These are phyloP conservation scores for Orientallactaga bullata DNA, from an alignment of 2,113 vertebrate species.

Conservation along the genomic window DNA sequence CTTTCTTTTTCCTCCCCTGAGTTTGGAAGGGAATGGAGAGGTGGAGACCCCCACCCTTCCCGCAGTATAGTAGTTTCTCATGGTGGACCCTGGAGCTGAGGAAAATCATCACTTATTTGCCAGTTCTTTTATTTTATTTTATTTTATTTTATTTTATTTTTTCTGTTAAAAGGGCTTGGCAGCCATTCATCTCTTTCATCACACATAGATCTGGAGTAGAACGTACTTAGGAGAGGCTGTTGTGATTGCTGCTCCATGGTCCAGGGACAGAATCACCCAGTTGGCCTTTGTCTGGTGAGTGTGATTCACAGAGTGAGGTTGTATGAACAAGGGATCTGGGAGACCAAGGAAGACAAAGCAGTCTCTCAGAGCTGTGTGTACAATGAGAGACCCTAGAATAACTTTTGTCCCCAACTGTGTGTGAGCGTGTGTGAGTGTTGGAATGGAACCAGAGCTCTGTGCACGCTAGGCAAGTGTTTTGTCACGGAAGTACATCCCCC, in stretches of 20 bases:
- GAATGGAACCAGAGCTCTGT: neutral
- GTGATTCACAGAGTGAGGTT: no score
- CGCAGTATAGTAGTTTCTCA: neutral
- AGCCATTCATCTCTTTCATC: neutral
- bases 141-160: no score
- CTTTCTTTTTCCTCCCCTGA: neutral
- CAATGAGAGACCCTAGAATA: neutral
- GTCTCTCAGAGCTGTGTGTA: neutral
- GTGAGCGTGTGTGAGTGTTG: neutral
- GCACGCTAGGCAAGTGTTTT: neutral
- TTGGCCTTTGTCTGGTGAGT: fast-evolving
- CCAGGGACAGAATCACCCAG: neutral
- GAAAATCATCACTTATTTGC: neutral
- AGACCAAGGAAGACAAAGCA: fast-evolving
- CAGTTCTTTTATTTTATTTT: no score
- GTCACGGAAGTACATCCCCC: neutral
- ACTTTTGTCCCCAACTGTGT: neutral
- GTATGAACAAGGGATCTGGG: neutral
- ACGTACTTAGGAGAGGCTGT: neutral
- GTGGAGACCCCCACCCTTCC: neutral
- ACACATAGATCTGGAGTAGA: neutral
- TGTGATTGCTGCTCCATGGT: neutral
- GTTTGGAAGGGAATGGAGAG: neutral
- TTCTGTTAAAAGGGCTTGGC: neutral
- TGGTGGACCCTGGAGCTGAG: neutral